Evolutionary conservation across 2,888 invertebrate species (phyloP), one percentile per base, ranked within the genome.

Genomic region (Sarcophaga variegata): DNA sequence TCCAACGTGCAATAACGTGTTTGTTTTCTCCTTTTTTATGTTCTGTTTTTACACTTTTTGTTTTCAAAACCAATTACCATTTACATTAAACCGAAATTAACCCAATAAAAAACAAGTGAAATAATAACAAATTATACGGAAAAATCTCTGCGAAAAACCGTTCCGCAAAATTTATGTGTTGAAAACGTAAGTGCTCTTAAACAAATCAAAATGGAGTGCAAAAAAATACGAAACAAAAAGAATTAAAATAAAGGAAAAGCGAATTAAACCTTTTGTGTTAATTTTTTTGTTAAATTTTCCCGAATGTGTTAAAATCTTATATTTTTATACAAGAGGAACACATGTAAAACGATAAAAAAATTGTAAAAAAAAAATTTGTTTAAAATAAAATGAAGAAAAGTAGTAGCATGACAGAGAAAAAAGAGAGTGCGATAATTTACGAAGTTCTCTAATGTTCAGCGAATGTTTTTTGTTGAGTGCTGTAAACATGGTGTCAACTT

Each of bases 1-100:
- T 45, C 2, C 20, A 70, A 80, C 79, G 83, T 84, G 83, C 70
- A 75, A 74, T 80, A 84, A 80, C 83, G 83, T 84, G 25, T 80
- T 70, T 74, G 74, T 69, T 22, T 80, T 72, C 45, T 66, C 74
- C 45, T 70, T 74, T 60, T 72, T 74, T 22, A 14, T 25, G 20
- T 74, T 82, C 75, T 76, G 49, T 54, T 54, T 25, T 64, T 63
- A 6, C 22, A 49, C 27, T 75, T 54, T 70, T 76, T 72, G 60
- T 22, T 66, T 20, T 47, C 12, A 37, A 37, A 37, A 8, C 37
- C 37, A 37, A 37, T 37, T 37, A 37, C 2, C 37, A 10, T 37
- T 8, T 37, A 37, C 37, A 8, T 10, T 37, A 8, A 37, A 37
- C 2, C 37, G 0, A 37, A 10, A 37, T 37, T 1, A 37, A 37